These are phyloP conservation scores for Neotragus pygmaeus DNA, from an alignment of 2,113 vertebrate genomes.

Conservation along the genomic window DNA sequence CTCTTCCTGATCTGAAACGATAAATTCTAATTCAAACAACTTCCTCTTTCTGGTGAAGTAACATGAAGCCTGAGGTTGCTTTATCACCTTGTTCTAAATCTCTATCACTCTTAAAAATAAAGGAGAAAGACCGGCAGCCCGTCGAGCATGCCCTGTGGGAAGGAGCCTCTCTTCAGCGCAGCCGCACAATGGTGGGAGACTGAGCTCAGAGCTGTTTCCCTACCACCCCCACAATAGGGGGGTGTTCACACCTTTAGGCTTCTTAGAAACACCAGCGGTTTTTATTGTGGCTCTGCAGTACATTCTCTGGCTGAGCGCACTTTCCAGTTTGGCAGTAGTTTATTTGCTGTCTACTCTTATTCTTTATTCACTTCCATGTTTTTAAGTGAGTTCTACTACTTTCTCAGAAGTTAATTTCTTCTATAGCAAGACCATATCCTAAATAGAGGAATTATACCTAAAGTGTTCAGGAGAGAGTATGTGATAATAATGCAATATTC, in stretches of 20 bases:
- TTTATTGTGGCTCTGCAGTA: not conserved
- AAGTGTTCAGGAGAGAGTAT: not conserved
- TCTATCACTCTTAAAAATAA: not conserved
- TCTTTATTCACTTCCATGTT: not conserved
- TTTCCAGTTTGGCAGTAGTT: not conserved
- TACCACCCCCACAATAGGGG: not conserved
- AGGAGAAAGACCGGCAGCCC: not conserved
- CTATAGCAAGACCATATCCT: not conserved
- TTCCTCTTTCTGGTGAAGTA: slow-evolving; percentile 35
- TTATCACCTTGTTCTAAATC: not conserved
- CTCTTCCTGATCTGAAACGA: slow-evolving; percentile 28
- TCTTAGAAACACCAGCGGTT: not conserved
- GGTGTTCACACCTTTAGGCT: not conserved
- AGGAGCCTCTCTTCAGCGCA: not conserved
- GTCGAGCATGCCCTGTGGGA: rapidly evolving
- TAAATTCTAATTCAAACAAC: slow-evolving; percentile 32
- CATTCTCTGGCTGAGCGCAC: not conserved
- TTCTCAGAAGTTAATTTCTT: not conserved
- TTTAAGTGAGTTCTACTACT: not conserved
- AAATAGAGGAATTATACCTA: not conserved
- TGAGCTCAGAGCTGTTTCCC: not conserved
- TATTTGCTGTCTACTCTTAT: not conserved
- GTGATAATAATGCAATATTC: not conserved
- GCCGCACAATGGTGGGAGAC: not conserved
- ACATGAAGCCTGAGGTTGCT: not conserved